Evolutionary conservation across 2,113 vertebrate genomes (phyloP), one percentile per base, ranked within the genome.

Genomic region (Trogon melanurus): DNA sequence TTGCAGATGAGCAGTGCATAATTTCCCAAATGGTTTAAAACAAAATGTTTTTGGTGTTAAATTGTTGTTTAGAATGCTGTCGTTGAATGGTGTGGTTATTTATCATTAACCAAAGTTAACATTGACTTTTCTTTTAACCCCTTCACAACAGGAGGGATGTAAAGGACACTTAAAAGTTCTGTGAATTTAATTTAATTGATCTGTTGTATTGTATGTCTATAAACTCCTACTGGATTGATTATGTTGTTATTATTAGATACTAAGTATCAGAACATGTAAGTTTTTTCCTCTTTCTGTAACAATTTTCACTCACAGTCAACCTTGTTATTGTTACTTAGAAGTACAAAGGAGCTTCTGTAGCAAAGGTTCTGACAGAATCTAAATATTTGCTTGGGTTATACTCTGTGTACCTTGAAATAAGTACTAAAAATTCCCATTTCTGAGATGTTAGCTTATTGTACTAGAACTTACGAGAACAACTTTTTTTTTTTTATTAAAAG

Each of bases 171-270:
- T 58, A 25, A 6, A 75, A 76, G 11, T 91, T 80, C 16, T 54
- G 13, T 70, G 22, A 83, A 62, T 74, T 85, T 16, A 1, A 8
- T 48, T 75, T 80, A 16, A 16, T 66, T 73, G 7, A 14, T 41
- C 14, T 22, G 93, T 85, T 47, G 45, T 47, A 47, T 41, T 41
- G 41, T 41, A 41, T 13, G 41, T 53, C 30, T 69, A 16, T 54
- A 13, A 44, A 75, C 38, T 18, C 0, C 0, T 50, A 13, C 0
- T 19, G 2, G 11, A 17, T 34, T 22, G 18, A 18, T 60, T 36
- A 9, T 15, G 0, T 78, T 91, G 0, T 58, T 88, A 4, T 26
- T 51, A 1, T 2, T 72, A 13, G 26, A 20, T 80, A 64, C 14
- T 56, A 76, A 88, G 38, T 88, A 71, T 64, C 30, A 58, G 57